These are phyloP conservation scores for Empidonax traillii DNA, from an alignment of 2,113 vertebrate genomes.

Conservation along the genomic window DNA sequence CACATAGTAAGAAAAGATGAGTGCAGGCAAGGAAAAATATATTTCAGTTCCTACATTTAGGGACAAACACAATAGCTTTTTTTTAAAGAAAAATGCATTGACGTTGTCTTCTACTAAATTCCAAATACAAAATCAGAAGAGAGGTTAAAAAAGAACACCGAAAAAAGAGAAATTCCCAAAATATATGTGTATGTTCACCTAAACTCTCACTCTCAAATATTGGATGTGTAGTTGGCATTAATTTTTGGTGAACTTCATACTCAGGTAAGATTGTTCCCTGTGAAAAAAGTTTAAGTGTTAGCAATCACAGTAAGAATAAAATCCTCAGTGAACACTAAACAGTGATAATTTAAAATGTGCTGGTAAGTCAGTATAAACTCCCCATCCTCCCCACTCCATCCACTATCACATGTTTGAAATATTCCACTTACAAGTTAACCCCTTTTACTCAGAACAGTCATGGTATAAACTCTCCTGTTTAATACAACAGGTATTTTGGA, in stretches of 20 bases:
- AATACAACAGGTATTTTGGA: not conserved
- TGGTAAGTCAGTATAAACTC: not conserved
- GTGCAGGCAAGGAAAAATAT: not conserved
- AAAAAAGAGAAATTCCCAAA: not conserved
- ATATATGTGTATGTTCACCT: not conserved
- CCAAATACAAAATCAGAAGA: not conserved
- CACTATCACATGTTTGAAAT: not conserved
- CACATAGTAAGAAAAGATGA: not conserved
- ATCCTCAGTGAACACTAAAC: not conserved
- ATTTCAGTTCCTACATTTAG: not conserved
- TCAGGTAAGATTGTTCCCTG: not conserved
- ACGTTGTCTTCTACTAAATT: not conserved
- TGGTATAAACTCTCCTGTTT: not conserved
- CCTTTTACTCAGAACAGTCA: not conserved
- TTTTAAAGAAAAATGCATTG: not conserved
- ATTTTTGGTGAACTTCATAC: not conserved
- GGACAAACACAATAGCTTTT: not conserved
- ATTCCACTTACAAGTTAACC: not conserved
- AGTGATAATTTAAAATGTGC: not conserved
- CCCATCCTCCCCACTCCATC: not conserved
- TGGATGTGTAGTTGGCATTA: not conserved
- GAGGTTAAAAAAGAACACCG: not conserved
- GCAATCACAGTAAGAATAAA: not conserved
- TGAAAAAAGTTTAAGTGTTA: not conserved
- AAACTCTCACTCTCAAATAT: not conserved